A percentile compares a stretch with the other conserved stretches of the same genome.
These are phyloP conservation scores for Aphelocoma californica DNA, from an alignment of 2,797 vertebrate genomes.

Conservation along the genomic window DNA sequence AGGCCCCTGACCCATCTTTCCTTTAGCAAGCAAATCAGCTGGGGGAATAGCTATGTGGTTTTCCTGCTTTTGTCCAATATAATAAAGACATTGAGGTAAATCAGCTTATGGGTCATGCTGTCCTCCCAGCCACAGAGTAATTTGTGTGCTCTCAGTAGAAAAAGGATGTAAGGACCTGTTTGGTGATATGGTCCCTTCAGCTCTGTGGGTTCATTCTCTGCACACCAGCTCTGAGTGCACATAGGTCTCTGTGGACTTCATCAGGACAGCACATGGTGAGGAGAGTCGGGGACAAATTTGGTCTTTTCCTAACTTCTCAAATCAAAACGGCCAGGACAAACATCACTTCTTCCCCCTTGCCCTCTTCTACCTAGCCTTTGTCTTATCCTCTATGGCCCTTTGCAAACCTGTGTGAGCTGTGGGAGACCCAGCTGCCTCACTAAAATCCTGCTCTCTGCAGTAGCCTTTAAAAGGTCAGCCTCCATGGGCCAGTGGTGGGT, in stretches of 20 bases:
- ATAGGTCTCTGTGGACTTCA: neutral
- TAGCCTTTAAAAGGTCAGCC: neutral
- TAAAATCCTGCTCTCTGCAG: neutral
- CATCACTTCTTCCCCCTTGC: neutral
- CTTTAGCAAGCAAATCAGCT: neutral
- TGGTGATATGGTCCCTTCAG: neutral
- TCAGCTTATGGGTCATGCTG: neutral
- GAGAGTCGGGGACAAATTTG: neutral
- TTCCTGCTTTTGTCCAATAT: neutral
- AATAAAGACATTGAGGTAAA: neutral
- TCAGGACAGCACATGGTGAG: accelerated
- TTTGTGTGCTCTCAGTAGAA: neutral
- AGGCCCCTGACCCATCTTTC: neutral
- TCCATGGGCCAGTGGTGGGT: neutral
- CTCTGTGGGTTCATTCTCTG: neutral
- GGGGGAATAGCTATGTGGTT: neutral
- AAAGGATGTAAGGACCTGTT: neutral
- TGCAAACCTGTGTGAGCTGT: neutral
- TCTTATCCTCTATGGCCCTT: neutral
- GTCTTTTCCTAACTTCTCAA: neutral
- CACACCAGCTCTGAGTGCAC: neutral
- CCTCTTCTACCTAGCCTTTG: neutral
- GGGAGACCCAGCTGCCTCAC: neutral
- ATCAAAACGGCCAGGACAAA: neutral
- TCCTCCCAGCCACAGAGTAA: neutral